Evolutionary conservation across 2,888 invertebrate genomes (phyloP), one percentile per base, ranked within the genome.

Genomic region (Hydropsyche betteni): DNA sequence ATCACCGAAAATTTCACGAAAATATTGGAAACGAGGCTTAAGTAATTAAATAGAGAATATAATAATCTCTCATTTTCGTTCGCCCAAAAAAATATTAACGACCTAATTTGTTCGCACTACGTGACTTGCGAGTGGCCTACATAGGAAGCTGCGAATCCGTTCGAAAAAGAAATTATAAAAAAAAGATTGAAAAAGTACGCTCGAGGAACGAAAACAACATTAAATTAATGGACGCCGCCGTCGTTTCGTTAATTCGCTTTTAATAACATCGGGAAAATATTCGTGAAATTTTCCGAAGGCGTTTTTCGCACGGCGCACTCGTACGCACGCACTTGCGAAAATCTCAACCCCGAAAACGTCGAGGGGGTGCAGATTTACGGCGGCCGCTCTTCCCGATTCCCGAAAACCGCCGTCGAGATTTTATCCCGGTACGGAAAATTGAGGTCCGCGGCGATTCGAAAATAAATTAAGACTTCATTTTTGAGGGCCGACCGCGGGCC

Each of bases 391-490:
- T 44, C 44, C 10, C 33, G 75, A 16, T 36, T 69, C 69, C 36
- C 55, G 53, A 38, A 24, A 58, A 50, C 61, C 24, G 70, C 38
- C 34, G 14, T 34, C 68, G 70, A 75, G 75, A 75, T 75, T 68
- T 33, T 71, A 72, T 73, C 75, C 52, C 10, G 16, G 24, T n/a
- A 12, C 38, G 44, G 68, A 69, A 72, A 75, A 71, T 75, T 72
- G 72, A 24, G 24, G 24, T 38, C 72, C 68, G 61, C 53, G 53
- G 70, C 38, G 68, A 53, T 69, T 69, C 69, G 68, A 74, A 74
- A 74, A 74, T 74, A 74, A 68, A 74, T 69, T 68, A 74, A 74
- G 53, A 74, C 69, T 68, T 74, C 68, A 55, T 74, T 74, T 74
- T 68, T 69, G 52, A 52, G 71, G 16, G 55, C n/a, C 68, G 52